Percentiles rank a stretch among this genome's conserved stretches.
These are phyloP conservation scores for Oscheius sp. DNA, from an alignment of 2,888 invertebrate genomes.

Conservation along the genomic window DNA sequence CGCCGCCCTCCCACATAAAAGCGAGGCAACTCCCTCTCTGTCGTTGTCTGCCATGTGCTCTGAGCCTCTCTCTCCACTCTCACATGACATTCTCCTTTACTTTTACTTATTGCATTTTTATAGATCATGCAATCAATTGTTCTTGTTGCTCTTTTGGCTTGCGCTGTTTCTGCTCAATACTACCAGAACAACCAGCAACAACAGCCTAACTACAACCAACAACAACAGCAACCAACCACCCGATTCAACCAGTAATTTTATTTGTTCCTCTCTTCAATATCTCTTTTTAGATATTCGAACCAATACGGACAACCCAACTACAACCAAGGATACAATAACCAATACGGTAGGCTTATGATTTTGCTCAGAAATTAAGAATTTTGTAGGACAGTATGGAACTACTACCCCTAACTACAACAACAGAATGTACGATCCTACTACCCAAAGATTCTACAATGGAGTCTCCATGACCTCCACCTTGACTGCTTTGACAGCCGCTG, in stretches of 20 bases:
- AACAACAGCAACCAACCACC: conserved; percentile 8
- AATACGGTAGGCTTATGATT: conserved; percentile 9
- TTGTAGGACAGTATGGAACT: conserved; percentile 12
- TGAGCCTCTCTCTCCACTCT: conserved; percentile 14
- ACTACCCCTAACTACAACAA: conserved; percentile 19
- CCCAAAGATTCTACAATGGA: conserved; percentile 19
- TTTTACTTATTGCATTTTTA: background rate
- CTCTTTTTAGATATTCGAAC: background rate
- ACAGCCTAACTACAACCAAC: conserved; percentile 1
- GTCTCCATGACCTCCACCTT: conserved; percentile 23
- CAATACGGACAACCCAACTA: conserved; percentile 13
- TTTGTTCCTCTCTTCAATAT: no score
- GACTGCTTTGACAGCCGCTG: conserved; percentile 2
- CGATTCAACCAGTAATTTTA: conserved; percentile 14
- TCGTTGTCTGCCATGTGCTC: conserved; percentile 13
- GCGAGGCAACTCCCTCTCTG: conserved; percentile 18
- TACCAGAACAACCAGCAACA: conserved; percentile 15
- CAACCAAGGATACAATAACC: conserved; percentile 16
- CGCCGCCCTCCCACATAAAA: conserved; percentile 22
- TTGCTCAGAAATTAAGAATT: background rate
- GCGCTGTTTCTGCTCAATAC: conserved; percentile 21
- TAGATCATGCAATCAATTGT: conserved; percentile 14
- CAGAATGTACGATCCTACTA: conserved; percentile 20
- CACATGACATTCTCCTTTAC: background rate
- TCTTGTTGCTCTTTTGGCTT: conserved; percentile 16